Evolutionary conservation across 2,888 invertebrate species (phyloP).

Genomic region (Smittia aterrima): DNA sequence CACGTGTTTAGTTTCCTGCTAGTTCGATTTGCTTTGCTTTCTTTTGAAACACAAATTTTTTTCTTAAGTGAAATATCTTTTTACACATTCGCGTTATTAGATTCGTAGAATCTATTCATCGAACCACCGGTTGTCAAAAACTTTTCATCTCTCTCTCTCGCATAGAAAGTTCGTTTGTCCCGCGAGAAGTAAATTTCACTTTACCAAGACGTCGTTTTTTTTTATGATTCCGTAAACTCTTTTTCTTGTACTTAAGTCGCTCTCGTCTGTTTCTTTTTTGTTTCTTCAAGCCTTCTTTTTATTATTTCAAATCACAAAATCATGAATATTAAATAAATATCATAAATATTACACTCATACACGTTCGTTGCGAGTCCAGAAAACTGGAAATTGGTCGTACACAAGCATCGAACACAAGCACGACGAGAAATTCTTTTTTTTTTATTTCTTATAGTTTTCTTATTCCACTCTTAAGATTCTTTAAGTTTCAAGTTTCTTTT

Average conservation of each 20-base stretch:
- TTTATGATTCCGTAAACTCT: not conserved
- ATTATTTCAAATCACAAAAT: slow-evolving; percentile 35
- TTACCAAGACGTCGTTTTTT: not conserved
- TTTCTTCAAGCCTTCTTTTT: not conserved
- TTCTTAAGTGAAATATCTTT: not conserved
- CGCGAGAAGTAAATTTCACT: not conserved
- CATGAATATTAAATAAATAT: slow-evolving; percentile 38
- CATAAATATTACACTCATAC: slow-evolving; percentile 36
- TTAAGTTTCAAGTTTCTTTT: slow-evolving; percentile 7
- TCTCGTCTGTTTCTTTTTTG: not conserved
- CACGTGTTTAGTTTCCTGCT: slow-evolving; percentile 20
- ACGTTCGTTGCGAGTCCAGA: not conserved
- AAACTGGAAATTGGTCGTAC: not conserved
- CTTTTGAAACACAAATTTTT: not conserved
- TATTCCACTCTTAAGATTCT: slow-evolving; percentile 9
- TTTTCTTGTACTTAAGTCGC: not conserved
- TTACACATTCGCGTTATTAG: not conserved
- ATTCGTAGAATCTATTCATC: not conserved
- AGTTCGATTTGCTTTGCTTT: not conserved
- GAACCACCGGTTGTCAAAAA: not conserved
- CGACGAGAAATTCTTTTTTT: slow-evolving; percentile 7
- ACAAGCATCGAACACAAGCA: not conserved
- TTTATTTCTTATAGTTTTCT: not conserved
- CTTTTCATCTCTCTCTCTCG: no score
- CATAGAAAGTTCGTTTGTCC: not conserved